phyloP scores from a whole-genome alignment of 2,113 vertebrate species.

The Ochotona princeps region DNA sequence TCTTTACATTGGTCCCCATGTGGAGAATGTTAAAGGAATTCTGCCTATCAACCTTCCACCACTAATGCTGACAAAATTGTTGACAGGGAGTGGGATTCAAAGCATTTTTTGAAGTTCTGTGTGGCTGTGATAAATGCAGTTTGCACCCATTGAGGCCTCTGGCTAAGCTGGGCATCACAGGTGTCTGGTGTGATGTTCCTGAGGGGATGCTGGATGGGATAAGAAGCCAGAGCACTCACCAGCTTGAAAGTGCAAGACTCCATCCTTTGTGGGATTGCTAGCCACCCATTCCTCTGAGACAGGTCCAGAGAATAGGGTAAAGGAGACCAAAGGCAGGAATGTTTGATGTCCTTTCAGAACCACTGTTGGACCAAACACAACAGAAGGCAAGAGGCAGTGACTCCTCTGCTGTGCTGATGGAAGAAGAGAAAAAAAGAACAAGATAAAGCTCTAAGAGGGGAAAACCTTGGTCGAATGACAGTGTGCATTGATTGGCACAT shows the following conservation, averaged over 20 bases:
- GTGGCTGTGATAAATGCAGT: background rate
- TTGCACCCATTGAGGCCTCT: background rate
- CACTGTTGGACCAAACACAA: background rate
- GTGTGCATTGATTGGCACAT: background rate
- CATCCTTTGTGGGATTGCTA: background rate
- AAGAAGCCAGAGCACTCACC: background rate
- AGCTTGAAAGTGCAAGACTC: background rate
- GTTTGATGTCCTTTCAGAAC: background rate
- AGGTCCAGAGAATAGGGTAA: background rate
- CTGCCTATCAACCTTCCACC: background rate
- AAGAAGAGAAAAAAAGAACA: background rate
- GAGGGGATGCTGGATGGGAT: background rate
- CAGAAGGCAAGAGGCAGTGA: background rate
- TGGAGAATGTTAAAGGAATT: background rate
- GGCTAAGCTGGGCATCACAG: background rate
- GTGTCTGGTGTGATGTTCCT: background rate
- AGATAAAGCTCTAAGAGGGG: background rate
- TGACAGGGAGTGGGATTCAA: constrained; percentile 19
- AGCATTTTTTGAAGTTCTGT: constrained; percentile 16
- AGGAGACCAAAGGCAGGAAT: background rate
- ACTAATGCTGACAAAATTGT: background rate
- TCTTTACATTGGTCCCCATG: background rate
- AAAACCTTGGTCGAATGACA: background rate
- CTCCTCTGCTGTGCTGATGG: background rate
- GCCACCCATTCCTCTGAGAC: background rate